These are phyloP conservation scores for Platichthys stellatus DNA, from an alignment of 2,113 vertebrate species.

Conservation along the genomic window DNA sequence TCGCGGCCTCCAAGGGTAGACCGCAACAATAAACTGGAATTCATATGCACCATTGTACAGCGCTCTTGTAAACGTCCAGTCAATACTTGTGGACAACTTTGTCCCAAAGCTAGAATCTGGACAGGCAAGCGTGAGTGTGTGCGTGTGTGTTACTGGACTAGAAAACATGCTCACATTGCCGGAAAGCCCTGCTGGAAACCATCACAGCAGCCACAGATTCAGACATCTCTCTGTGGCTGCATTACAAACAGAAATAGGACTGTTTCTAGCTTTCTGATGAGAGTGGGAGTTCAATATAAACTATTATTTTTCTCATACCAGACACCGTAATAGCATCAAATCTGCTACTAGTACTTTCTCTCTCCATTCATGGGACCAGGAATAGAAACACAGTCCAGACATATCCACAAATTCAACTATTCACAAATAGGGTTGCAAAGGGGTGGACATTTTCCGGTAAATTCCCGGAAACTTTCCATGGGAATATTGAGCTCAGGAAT, in stretches of 20 bases:
- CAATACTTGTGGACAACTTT: conserved; percentile 22
- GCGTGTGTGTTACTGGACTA: conserved; percentile 2
- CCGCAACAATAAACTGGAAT: conserved; percentile 26
- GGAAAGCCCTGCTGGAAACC: not conserved
- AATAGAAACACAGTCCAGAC: not conserved
- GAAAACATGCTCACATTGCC: conserved; percentile 11
- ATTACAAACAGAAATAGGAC: not conserved
- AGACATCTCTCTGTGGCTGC: not conserved
- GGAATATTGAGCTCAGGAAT: no score
- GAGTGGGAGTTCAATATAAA: not conserved
- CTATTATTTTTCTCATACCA: not conserved
- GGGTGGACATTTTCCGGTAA: no score
- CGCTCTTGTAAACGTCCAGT: conserved; percentile 17
- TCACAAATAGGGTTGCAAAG: not conserved
- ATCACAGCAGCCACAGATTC: not conserved
- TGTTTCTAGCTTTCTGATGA: not conserved
- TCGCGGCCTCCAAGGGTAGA: conserved; percentile 7
- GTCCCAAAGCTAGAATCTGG: conserved; percentile 23
- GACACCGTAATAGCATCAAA: not conserved
- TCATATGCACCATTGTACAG: conserved; percentile 18
- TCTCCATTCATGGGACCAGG: not conserved
- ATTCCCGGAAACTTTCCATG: no score
- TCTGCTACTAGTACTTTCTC: not conserved
- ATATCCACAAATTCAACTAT: no score
- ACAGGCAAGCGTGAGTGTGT: not conserved